A percentile compares a stretch with the other conserved stretches of the same genome.
These are phyloP conservation scores for Rousettus leschenaultii DNA, from an alignment of 2,113 vertebrate genomes.

Conservation along the genomic window DNA sequence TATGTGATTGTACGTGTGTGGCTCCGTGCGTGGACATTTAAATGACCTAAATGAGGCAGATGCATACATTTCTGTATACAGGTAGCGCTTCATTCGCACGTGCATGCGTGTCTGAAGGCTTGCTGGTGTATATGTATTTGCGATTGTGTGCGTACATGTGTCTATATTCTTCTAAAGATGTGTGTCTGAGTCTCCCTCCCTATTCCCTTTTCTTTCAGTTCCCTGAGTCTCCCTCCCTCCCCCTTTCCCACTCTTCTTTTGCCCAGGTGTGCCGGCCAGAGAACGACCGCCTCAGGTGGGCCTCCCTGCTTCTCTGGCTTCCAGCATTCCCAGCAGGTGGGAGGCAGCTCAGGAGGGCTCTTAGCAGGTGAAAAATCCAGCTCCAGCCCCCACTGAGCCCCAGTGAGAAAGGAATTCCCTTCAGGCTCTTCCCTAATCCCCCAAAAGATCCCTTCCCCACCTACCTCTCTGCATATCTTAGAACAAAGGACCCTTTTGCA, in stretches of 20 bases:
- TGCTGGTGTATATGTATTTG: background rate
- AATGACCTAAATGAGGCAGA: background rate
- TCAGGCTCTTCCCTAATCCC: conserved; percentile 55
- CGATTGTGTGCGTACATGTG: background rate
- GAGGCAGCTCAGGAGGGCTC: background rate
- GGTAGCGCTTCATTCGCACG: background rate
- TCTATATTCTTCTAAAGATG: background rate
- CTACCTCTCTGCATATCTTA: background rate
- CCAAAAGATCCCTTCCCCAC: background rate
- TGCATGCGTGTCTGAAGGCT: background rate
- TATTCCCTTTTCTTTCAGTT: background rate
- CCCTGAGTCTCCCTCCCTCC: too few species aligned
- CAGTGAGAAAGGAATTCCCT: conserved; percentile 61
- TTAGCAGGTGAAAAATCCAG: conserved; percentile 52
- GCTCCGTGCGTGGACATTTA: background rate
- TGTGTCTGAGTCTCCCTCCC: too few species aligned
- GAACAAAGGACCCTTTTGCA: conserved; percentile 47
- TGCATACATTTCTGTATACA: background rate
- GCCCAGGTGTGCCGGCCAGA: background rate
- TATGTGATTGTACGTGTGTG: background rate
- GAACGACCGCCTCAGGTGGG: conserved; percentile 11
- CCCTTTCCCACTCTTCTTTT: too few species aligned
- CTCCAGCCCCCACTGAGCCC: conserved; percentile 11
- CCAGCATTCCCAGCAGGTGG: conserved; percentile 53
- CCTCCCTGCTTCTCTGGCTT: background rate